phyloP scores from a whole-genome alignment of 2,888 invertebrate genomes.

The Trachelus stipa region DNA sequence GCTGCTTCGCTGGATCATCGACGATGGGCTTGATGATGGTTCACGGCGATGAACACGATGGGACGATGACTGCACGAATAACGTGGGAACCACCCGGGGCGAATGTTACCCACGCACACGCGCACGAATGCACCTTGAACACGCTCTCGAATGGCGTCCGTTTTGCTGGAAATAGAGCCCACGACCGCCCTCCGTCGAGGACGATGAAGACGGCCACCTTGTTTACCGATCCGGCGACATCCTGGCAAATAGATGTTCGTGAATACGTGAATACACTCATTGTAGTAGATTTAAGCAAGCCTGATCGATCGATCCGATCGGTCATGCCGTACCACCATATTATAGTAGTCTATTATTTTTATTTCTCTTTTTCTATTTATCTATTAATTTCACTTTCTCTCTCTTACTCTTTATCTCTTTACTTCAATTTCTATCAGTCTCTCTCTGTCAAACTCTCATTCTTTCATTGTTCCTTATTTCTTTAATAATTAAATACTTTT shows the following conservation, averaged over 20 bases:
- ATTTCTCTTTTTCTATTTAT: slow-evolving; percentile 14
- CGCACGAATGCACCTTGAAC: slow-evolving; percentile 22
- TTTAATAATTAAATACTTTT: background rate
- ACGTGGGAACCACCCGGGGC: background rate
- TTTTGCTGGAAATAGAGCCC: slow-evolving; percentile 76
- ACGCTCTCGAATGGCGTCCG: slow-evolving; percentile 9
- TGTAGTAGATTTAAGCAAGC: slow-evolving; percentile 64
- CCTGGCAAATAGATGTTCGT: slow-evolving; percentile 99
- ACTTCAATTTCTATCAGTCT: slow-evolving; percentile 9
- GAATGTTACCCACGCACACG: slow-evolving; percentile 19
- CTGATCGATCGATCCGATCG: slow-evolving; percentile 47
- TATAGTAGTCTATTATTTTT: slow-evolving; percentile 8
- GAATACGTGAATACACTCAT: slow-evolving; percentile 75
- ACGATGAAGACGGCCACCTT: slow-evolving; percentile 99
- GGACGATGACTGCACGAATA: background rate
- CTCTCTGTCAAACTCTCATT: slow-evolving; percentile 9
- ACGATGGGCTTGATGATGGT: too few species aligned
- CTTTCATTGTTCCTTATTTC: background rate
- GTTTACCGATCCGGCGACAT: slow-evolving; percentile 99
- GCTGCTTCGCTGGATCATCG: too few species aligned
- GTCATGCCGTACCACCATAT: slow-evolving; percentile 26
- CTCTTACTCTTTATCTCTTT: slow-evolving; percentile 11
- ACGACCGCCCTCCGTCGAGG: slow-evolving; percentile 93
- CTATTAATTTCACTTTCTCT: slow-evolving; percentile 1
- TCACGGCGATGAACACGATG: background rate